Percentiles rank a stretch among this genome's conserved stretches.
Conservation (phyloP, 1,140 invertebrate genomes). For the Druon quercuslanigerum region DNA sequence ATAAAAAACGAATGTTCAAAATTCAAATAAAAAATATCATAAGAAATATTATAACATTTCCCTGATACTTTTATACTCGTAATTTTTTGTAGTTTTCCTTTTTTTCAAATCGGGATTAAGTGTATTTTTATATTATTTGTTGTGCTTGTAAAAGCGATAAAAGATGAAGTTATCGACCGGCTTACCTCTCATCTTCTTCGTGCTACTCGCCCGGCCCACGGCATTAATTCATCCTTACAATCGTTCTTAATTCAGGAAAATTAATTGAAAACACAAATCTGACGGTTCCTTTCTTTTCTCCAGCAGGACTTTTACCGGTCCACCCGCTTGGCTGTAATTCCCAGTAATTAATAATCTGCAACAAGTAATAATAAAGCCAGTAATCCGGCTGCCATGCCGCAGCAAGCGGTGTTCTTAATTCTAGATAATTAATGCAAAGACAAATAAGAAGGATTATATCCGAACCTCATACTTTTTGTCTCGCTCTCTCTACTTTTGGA, state of each 20-base stretch:
- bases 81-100: no score
- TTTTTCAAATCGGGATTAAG: no score
- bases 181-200: constrained; percentile 38
- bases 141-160: constrained; percentile 23
- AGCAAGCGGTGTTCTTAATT: constrained; percentile 73
- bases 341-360: constrained; percentile 75
- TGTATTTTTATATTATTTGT: background rate
- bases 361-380: constrained; percentile 75
- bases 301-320: constrained; percentile 50
- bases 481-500: constrained; percentile 47
- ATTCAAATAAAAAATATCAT: no score
- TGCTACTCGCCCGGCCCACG: constrained; percentile 48
- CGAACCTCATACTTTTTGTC: constrained; percentile 51
- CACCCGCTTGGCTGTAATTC: constrained; percentile 64
- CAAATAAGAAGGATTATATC: constrained; percentile 73
- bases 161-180: constrained; percentile 51
- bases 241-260: constrained; percentile 69
- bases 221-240: constrained; percentile 61
- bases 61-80: no score
- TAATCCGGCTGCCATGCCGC: constrained; percentile 68
- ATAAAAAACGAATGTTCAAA: no score
- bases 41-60: no score
- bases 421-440: constrained; percentile 76
- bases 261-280: constrained; percentile 74
- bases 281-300: constrained; percentile 60